Conservation (phyloP, 2,113 vertebrate genomes). For the Seriola rivoliana region DNA sequence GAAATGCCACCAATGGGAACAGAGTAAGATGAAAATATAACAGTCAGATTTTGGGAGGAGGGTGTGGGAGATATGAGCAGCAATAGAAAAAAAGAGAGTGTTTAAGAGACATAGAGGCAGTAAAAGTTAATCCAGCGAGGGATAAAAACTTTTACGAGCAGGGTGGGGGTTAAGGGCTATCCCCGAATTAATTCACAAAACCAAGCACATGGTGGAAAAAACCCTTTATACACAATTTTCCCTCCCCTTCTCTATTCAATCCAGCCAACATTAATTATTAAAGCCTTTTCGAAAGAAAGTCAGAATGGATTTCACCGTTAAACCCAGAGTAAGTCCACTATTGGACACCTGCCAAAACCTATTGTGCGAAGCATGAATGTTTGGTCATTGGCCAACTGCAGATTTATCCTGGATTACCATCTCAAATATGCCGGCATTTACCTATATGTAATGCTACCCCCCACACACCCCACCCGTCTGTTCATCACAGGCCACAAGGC, state of each 20-base stretch:
- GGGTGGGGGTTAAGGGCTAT: slow-evolving; percentile 57
- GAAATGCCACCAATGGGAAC: neutral
- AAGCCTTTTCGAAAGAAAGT: slow-evolving; percentile 39
- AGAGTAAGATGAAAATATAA: slow-evolving; percentile 28
- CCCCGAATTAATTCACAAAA: slow-evolving; percentile 45
- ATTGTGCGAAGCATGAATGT: slow-evolving; percentile 62
- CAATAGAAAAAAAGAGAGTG: slow-evolving; percentile 2
- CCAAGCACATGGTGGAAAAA: slow-evolving; percentile 49
- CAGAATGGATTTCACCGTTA: slow-evolving; percentile 48
- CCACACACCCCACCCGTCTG: slow-evolving; percentile 10
- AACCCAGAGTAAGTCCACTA: slow-evolving; percentile 37
- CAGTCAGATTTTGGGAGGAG: slow-evolving; percentile 19
- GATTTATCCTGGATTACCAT: slow-evolving; percentile 69
- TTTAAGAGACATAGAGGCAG: slow-evolving; percentile 39
- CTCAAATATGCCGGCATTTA: slow-evolving; percentile 64
- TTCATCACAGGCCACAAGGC: slow-evolving; percentile 49
- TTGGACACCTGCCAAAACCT: slow-evolving; percentile 57
- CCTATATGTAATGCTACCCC: slow-evolving; percentile 49
- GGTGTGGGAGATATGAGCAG: slow-evolving; percentile 19
- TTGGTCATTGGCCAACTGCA: slow-evolving; percentile 64
- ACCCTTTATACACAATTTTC: slow-evolving; percentile 2
- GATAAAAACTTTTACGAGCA: slow-evolving; percentile 58
- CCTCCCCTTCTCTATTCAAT: slow-evolving; percentile 1
- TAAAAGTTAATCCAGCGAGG: slow-evolving; percentile 58
- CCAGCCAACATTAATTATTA: slow-evolving; percentile 39